phyloP scores from a whole-genome alignment of 2,888 invertebrate genomes.

The Andrena marginata region DNA sequence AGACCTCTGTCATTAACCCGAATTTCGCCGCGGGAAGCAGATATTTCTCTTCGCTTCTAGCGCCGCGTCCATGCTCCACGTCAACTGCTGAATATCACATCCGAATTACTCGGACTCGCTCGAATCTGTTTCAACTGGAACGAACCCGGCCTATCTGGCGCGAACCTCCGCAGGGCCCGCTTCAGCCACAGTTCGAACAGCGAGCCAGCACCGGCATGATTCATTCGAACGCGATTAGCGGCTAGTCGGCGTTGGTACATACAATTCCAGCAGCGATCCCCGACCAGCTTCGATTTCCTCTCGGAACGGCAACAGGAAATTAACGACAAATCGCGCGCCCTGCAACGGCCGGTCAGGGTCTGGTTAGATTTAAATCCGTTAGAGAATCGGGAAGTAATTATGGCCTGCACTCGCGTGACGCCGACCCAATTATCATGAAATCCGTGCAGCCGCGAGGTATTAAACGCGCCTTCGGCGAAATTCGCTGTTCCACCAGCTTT shows the following conservation, averaged over 20 bases:
- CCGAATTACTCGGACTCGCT: no score
- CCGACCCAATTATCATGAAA: conserved; percentile 43
- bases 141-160: no score
- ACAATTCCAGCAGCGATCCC: conserved; percentile 8
- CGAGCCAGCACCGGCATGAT: conserved; percentile 17
- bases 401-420: conserved; percentile 37
- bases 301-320: conserved; percentile 54
- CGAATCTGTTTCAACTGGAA: no score
- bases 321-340: conserved; percentile 61
- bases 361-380: conserved; percentile 59
- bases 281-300: conserved; percentile 57
- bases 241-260: conserved; percentile 9
- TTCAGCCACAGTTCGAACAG: neutral
- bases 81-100: no score
- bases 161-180: neutral
- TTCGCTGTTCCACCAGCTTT: neutral
- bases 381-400: conserved; percentile 51
- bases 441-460: neutral
- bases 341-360: conserved; percentile 23
- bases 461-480: conserved; percentile 23
- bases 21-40: conserved; percentile 25
- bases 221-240: conserved; percentile 42
- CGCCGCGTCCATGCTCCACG: neutral
- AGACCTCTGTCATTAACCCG: conserved; percentile 35
- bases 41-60: neutral